Conservation (phyloP, 2,113 vertebrate genomes). For the Labrus mixtus region DNA sequence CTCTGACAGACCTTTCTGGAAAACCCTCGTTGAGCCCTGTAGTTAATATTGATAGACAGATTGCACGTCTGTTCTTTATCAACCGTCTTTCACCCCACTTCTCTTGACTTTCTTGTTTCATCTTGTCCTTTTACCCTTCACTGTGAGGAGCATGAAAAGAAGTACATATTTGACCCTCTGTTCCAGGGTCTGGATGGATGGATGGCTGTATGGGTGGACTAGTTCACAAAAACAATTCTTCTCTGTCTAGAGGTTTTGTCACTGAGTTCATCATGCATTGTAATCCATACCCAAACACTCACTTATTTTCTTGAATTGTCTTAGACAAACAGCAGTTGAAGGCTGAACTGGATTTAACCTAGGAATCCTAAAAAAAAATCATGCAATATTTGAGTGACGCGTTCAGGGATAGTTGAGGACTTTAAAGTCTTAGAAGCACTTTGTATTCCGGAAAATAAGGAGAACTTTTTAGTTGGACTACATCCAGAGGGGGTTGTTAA, state of each 20-base stretch:
- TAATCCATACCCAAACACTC: background rate
- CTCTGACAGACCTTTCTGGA: conserved; percentile 10
- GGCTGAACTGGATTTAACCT: background rate
- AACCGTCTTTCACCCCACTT: background rate
- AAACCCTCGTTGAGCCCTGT: conserved; percentile 30
- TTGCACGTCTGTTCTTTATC: conserved; percentile 41
- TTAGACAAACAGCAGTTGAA: background rate
- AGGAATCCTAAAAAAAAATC: background rate
- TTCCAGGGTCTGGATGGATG: conserved; percentile 18
- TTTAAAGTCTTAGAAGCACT: conserved; percentile 2
- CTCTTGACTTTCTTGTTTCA: background rate
- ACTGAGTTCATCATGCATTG: conserved; percentile 29
- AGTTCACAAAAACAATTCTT: conserved; percentile 11
- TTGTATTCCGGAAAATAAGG: background rate
- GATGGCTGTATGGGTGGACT: background rate
- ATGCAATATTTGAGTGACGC: background rate
- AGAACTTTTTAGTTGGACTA: background rate
- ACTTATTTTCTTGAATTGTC: background rate
- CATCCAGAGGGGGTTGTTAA: background rate
- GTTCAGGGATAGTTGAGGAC: background rate
- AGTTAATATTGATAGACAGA: conserved; percentile 26
- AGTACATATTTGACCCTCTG: conserved; percentile 22
- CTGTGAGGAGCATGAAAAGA: conserved; percentile 35
- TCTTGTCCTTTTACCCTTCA: conserved; percentile 16
- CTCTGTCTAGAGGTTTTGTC: conserved; percentile 21